Evolutionary conservation across 2,113 vertebrate species (phyloP), one percentile per base, ranked within the genome.

Genomic region (Cettia cetti): DNA sequence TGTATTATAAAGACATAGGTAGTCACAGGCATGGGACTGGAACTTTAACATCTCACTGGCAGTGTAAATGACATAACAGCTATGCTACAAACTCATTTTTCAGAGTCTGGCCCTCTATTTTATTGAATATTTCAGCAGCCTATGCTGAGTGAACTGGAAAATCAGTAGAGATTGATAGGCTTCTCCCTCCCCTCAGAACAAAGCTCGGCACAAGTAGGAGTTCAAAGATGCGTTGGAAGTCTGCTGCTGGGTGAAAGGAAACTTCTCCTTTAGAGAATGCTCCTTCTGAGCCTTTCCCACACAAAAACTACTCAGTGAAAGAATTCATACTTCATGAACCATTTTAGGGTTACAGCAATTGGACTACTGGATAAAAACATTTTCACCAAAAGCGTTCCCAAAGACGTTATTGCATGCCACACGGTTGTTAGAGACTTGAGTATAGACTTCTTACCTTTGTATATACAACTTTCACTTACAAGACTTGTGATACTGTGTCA

Each of bases 371-470:
- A 13, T 66, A 53, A 59, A 13, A 71, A 28, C 3, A 12, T 45
- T 71, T 75, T 60, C 44, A 68, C 7, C 21, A 80, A 60, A 88
- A 65, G 11, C 11, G 7, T 54, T 75, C 26, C 42, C 47, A 61
- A 74, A n/a, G 4, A 50, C 0, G 0, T 18, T 72, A 4, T 14
- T 89, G 20, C 3, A 4, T 6, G 56, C 9, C 3, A 0, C 11
- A 45, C 1, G 39, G 28, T 71, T 53, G 11, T 24, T 37, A 15
- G 15, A 6, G 60, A 52, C 7, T 17, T 63, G 24, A 70, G 2
- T 13, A 12, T 40, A 54, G 28, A 69, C 4, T 37, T 47, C 6
- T 44, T 6, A 7, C 11, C 17, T 19, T 33, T 45, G 53, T 1
- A 10, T 42, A 64, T 3, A 8, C 27, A 72, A n/a, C 9, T 82